Percentiles rank a stretch among this genome's conserved stretches.
Evolutionary conservation across 2,113 vertebrate species (phyloP).

Genomic region (Lamprologus tigripictilis): DNA sequence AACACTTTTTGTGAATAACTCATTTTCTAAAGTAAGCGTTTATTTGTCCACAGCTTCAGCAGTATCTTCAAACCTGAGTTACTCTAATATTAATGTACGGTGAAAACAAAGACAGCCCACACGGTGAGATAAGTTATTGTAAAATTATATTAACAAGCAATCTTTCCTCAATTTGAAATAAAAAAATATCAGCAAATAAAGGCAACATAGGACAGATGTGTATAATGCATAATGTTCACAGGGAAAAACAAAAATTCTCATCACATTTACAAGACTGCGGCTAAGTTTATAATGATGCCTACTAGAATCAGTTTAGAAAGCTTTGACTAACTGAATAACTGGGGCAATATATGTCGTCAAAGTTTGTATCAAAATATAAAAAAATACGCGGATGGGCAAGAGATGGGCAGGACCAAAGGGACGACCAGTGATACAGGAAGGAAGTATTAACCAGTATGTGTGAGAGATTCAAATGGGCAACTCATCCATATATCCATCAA

Average conservation of each 20-base stretch:
- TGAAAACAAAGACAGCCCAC: slow-evolving; percentile 24
- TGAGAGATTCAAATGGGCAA: slow-evolving; percentile 83
- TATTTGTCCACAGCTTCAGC: not conserved
- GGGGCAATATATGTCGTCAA: slow-evolving; percentile 70
- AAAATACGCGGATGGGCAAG: slow-evolving; percentile 13
- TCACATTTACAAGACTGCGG: slow-evolving; percentile 76
- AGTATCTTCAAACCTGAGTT: not conserved
- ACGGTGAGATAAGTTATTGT: slow-evolving; percentile 83
- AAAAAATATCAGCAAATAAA: slow-evolving; percentile 76
- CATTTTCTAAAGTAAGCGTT: not conserved
- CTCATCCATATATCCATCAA: slow-evolving; percentile 74
- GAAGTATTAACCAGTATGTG: slow-evolving; percentile 65
- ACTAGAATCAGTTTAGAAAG: slow-evolving; percentile 68
- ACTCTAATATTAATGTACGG: not conserved
- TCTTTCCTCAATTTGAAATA: slow-evolving; percentile 76
- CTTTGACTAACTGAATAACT: slow-evolving; percentile 67
- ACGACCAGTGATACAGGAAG: slow-evolving; percentile 19
- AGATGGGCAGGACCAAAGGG: not conserved
- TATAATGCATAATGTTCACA: slow-evolving; percentile 64
- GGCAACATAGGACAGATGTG: slow-evolving; percentile 73
- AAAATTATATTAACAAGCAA: slow-evolving; percentile 86
- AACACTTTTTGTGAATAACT: not conserved
- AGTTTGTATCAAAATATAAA: slow-evolving; percentile 67
- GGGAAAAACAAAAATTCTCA: slow-evolving; percentile 53
- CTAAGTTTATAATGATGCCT: slow-evolving; percentile 73